These are phyloP conservation scores for Coboldia fuscipes DNA, from an alignment of 1,140 invertebrate species.

Conservation along the genomic window DNA sequence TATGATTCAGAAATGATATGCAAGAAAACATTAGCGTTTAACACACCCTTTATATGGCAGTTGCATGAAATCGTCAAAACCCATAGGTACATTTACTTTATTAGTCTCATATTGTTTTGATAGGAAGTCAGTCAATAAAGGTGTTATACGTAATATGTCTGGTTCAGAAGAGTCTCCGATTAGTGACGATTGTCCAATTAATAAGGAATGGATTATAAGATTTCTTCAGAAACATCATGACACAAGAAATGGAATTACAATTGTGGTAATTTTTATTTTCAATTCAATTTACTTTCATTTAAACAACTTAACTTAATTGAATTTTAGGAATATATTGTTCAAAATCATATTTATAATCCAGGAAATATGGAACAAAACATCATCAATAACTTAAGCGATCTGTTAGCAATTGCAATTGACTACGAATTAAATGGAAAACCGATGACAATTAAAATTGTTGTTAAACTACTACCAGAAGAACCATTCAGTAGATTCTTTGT, in stretches of 20 bases:
- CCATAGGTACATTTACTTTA: no score
- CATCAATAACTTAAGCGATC: constrained; percentile 37
- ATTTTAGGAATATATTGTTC: constrained; percentile 1
- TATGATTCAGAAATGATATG: no score
- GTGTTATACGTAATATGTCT: no score
- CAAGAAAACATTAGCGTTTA: no score
- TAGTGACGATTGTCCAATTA: constrained; percentile 1
- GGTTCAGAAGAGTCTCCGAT: neutral
- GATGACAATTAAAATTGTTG: constrained; percentile 26
- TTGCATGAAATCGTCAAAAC: no score
- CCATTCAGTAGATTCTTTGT: constrained; percentile 54
- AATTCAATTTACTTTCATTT: neutral
- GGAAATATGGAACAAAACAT: no score
- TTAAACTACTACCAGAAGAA: constrained; percentile 53
- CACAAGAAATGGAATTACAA: neutral
- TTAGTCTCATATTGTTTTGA: no score
- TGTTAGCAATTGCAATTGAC: constrained; percentile 31
- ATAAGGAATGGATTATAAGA: constrained; percentile 3
- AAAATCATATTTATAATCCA: neutral
- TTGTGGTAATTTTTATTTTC: neutral
- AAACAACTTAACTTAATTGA: neutral
- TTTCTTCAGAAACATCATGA: constrained; percentile 1
- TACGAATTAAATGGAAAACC: constrained; percentile 14
- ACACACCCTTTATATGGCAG: no score
- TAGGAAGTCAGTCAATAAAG: no score